Evolutionary conservation across 2,888 invertebrate genomes (phyloP).

Genomic region (Dynastes grantii): DNA sequence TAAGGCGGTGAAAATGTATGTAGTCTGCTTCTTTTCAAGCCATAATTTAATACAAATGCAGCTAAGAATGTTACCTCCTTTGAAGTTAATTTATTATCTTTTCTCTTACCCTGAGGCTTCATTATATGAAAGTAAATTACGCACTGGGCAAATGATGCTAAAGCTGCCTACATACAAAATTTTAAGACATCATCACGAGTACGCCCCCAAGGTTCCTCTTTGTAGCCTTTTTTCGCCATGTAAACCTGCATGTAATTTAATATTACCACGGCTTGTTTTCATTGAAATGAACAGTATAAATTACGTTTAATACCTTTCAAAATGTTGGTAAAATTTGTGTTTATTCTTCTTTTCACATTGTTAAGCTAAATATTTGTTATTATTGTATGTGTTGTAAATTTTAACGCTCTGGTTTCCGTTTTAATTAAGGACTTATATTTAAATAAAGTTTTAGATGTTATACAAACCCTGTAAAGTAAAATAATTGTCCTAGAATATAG

Average conservation of each 20-base stretch:
- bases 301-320: too few relatives aligned
- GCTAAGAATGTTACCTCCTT: constrained; percentile 7
- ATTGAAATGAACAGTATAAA: not conserved
- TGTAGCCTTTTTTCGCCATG: not conserved
- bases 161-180: constrained; percentile 22
- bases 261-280: not conserved
- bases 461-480: too few relatives aligned
- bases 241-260: not conserved
- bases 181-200: constrained; percentile 2
- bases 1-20: constrained; percentile 13
- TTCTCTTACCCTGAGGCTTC: constrained; percentile 15
- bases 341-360: too few relatives aligned
- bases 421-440: too few relatives aligned
- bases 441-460: too few relatives aligned
- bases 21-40: constrained; percentile 13
- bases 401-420: too few relatives aligned
- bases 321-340: too few relatives aligned
- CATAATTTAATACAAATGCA: constrained; percentile 29
- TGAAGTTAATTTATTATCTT: constrained; percentile 24
- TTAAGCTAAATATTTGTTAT: too few relatives aligned
- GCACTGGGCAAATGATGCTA: constrained; percentile 11
- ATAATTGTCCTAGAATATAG: too few relatives aligned
- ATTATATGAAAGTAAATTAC: constrained; percentile 28
- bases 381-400: too few relatives aligned
- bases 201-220: not conserved